phyloP scores from a whole-genome alignment of 2,888 invertebrate species.

The Cenopis cana region DNA sequence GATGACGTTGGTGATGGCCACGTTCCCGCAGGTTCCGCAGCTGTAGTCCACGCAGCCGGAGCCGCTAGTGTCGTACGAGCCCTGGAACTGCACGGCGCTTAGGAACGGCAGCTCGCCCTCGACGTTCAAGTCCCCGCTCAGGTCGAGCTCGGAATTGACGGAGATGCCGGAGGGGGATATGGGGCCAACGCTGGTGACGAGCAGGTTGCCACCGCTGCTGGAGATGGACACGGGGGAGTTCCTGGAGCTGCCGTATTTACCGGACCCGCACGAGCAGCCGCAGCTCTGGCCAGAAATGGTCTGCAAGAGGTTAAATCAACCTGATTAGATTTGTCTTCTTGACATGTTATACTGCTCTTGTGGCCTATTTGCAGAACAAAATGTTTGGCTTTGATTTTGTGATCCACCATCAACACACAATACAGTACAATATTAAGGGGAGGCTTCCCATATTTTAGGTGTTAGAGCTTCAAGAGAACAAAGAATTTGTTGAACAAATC shows the following conservation, averaged over 20 bases:
- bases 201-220: slow-evolving; percentile 32
- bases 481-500: too few relatives aligned
- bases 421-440: too few relatives aligned
- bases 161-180: slow-evolving; percentile 57
- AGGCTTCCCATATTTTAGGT: too few relatives aligned
- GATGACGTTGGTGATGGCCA: slow-evolving; percentile 18
- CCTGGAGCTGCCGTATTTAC: not conserved
- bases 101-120: slow-evolving; percentile 60
- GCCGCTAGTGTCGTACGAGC: slow-evolving; percentile 39
- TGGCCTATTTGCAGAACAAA: too few relatives aligned
- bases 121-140: slow-evolving; percentile 54
- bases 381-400: too few relatives aligned
- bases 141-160: slow-evolving; percentile 61
- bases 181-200: slow-evolving; percentile 51
- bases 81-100: slow-evolving; percentile 56
- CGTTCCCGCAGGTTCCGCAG: not conserved
- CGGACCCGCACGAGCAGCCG: slow-evolving; percentile 16
- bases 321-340: too few relatives aligned
- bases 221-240: not conserved
- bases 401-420: too few relatives aligned
- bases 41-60: slow-evolving; percentile 26
- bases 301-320: slow-evolving; percentile 49
- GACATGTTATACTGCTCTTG: too few relatives aligned
- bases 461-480: too few relatives aligned
- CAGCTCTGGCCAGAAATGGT: slow-evolving; percentile 48